Conservation (phyloP, 1,140 invertebrate species). For the Marisa cornuarietis region DNA sequence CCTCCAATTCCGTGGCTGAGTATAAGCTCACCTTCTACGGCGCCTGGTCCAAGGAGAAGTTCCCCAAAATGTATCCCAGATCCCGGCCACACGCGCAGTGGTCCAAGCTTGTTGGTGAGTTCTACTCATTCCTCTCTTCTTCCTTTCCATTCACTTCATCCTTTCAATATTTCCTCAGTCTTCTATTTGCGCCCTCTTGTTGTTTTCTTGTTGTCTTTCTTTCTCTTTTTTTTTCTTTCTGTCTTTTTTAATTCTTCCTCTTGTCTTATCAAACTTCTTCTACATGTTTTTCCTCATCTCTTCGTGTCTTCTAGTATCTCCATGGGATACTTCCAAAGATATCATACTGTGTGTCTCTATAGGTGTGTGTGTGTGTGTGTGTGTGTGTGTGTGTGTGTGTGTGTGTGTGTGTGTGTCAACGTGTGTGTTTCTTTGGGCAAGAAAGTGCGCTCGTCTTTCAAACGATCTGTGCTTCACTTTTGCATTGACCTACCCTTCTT, state of each 20-base stretch:
- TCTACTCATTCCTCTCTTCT: neutral
- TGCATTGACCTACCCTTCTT: too few relatives aligned
- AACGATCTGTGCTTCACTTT: too few relatives aligned
- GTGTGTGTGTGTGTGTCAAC: too few relatives aligned
- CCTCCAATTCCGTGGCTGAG: conserved; percentile 77
- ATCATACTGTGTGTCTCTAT: neutral
- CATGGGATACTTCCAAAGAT: neutral
- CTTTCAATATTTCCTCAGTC: too few relatives aligned
- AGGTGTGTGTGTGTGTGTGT: neutral
- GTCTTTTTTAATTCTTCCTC: neutral
- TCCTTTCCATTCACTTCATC: neutral
- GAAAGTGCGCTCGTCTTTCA: too few relatives aligned
- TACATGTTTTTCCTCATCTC: neutral
- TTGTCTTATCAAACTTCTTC: too few relatives aligned
- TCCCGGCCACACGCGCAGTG: conserved; percentile 91
- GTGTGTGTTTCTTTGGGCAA: too few relatives aligned
- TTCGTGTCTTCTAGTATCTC: neutral
- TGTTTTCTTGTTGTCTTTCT: too few relatives aligned
- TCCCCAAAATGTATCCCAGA: conserved; percentile 90
- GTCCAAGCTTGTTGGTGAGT: conserved; percentile 88
- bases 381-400: neutral
- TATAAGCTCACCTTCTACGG: conserved; percentile 87
- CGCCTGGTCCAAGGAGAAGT: conserved; percentile 88
- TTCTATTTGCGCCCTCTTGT: too few relatives aligned
- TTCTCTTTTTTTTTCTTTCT: neutral